Base-by-base conservation (phyloP, 2,113 vertebrate genomes). In the Grallaria varia region DNA sequence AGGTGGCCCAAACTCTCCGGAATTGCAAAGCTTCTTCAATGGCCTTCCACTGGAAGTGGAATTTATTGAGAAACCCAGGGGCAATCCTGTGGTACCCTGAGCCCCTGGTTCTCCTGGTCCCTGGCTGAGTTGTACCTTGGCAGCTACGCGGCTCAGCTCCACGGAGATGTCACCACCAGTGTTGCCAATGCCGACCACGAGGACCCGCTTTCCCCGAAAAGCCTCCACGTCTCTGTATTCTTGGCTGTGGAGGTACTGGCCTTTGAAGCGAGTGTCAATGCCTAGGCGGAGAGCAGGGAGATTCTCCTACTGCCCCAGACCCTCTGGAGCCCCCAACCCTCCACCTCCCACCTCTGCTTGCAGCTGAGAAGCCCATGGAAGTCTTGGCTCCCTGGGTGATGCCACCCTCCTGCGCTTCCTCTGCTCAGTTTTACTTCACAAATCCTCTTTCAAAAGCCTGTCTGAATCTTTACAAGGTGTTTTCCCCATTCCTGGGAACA, bases 111-210 rank as follows among this genome's bases (percentile, higher is more conserved):
- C 14, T 35, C 4, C 0, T 5, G 5, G 40, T 7, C 20, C 77
- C 74, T 8, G 28, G 37, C 5, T 10, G 2, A 37, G 44, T 9
- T 24, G 14, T 97, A 99, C 99, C 98, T 99, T 98, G 2, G 98
- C 76, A 88, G 99, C 98, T 31, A 82, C 96, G 9, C 74, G 97
- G 45, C 99, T 98, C 63, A 99, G 97, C 88, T 99, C 99, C 92
- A 98, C 98, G 0, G 99, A 97, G 15, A 99, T 77, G 78, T 99
- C 99, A 0, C 98, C 98, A 3, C 98, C 99, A 1, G 99, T 99
- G 94, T 99, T 99, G 18, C 99, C 99, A 39, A 98, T 97, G 37
- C 99, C 99, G 1, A 99, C 84, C 68, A 99, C 97, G 11, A 99
- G 91, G 77, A 99, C 96, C 3, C 97, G 98, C 89, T 99, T 98